A percentile compares a stretch with the other conserved stretches of the same genome.
These are phyloP conservation scores for Chrysolina americana DNA, from an alignment of 2,888 invertebrate species.

Conservation along the genomic window DNA sequence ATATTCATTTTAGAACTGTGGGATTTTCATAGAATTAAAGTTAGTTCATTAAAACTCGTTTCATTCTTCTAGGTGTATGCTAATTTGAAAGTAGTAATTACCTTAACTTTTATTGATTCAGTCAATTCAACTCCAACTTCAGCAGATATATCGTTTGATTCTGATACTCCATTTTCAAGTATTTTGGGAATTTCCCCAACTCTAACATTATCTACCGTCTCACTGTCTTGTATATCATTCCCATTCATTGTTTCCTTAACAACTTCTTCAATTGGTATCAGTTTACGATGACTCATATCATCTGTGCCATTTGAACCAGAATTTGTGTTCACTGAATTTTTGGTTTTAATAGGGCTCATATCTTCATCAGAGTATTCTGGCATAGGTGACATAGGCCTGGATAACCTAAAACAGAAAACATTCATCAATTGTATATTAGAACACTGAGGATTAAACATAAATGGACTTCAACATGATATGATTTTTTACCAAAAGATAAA, in stretches of 20 bases:
- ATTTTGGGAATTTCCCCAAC: slow-evolving; percentile 46
- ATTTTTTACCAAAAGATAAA: no score
- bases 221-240: slow-evolving; percentile 34
- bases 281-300: slow-evolving; percentile 30
- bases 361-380: slow-evolving; percentile 76
- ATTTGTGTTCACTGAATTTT: slow-evolving; percentile 42
- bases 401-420: slow-evolving; percentile 71
- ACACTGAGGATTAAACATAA: no score
- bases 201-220: slow-evolving; percentile 25
- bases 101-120: slow-evolving; percentile 61
- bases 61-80: background rate
- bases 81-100: background rate
- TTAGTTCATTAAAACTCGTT: background rate
- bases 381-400: slow-evolving; percentile 81
- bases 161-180: slow-evolving; percentile 53
- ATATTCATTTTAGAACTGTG: no score
- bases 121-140: slow-evolving; percentile 67
- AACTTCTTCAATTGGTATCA: slow-evolving; percentile 1
- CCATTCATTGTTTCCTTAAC: slow-evolving; percentile 33
- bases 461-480: no score
- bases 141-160: slow-evolving; percentile 48
- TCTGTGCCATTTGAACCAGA: slow-evolving; percentile 34
- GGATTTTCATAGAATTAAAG: background rate
- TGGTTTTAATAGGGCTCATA: slow-evolving; percentile 57
- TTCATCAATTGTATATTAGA: background rate